These are phyloP conservation scores for Drosophila nigritarsus DNA, from an alignment of 2,888 invertebrate genomes.

Conservation along the genomic window DNA sequence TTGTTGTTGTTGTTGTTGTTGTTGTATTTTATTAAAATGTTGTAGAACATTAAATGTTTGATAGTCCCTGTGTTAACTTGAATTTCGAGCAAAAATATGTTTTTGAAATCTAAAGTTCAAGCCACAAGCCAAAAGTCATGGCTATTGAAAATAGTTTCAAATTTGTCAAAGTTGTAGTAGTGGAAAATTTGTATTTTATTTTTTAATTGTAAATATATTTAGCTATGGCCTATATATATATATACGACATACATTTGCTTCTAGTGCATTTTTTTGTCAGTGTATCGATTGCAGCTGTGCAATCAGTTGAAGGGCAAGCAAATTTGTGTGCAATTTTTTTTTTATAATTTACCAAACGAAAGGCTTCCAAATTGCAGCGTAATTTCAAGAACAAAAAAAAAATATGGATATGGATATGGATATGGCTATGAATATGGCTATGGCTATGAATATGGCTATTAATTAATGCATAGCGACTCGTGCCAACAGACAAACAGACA, in stretches of 20 bases:
- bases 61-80: neutral
- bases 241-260: neutral
- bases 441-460: constrained; percentile 47
- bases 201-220: neutral
- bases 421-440: constrained; percentile 25
- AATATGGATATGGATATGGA: constrained; percentile 29
- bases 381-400: constrained; percentile 37
- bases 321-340: neutral
- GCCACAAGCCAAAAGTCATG: neutral
- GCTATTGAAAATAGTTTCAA: neutral
- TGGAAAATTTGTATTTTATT: neutral
- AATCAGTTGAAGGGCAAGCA: constrained; percentile 55
- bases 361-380: constrained; percentile 52
- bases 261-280: neutral
- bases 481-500: constrained; percentile 49
- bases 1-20: neutral
- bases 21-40: too few species aligned
- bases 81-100: neutral
- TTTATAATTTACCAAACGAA: constrained; percentile 46
- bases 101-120: neutral
- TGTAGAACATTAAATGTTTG: neutral
- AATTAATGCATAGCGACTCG: constrained; percentile 73
- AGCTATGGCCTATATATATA: neutral
- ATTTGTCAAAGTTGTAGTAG: neutral
- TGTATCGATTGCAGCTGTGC: constrained; percentile 12